phyloP scores from a whole-genome alignment of 2,113 vertebrate species.

The Oncorhynchus tshawytscha region DNA sequence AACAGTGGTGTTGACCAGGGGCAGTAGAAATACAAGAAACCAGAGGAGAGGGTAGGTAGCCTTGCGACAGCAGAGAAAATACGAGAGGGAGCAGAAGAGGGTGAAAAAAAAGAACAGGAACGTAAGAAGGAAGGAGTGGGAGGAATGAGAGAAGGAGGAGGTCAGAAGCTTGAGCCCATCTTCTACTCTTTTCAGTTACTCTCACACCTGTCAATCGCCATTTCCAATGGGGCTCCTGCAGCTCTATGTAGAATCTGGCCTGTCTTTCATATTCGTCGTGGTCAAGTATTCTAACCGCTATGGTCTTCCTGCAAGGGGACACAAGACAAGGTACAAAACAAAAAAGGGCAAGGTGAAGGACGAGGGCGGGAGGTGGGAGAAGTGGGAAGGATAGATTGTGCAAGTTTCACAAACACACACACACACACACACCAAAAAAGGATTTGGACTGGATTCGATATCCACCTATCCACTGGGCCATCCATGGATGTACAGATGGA shows the following conservation, averaged over 20 bases:
- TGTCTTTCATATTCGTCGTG: slow-evolving; percentile 94
- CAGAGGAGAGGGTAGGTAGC: slow-evolving; percentile 61
- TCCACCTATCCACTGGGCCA: no score
- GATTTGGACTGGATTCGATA: neutral
- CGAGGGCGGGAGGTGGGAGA: neutral
- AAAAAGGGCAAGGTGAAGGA: slow-evolving; percentile 6
- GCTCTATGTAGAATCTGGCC: slow-evolving; percentile 92
- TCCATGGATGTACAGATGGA: no score
- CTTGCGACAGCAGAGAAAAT: slow-evolving; percentile 65
- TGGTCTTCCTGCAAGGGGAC: slow-evolving; percentile 90
- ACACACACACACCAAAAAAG: slow-evolving; percentile 62
- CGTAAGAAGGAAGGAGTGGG: slow-evolving; percentile 32
- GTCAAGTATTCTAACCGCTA: slow-evolving; percentile 90
- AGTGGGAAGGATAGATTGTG: slow-evolving; percentile 43
- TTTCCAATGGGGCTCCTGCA: slow-evolving; percentile 90
- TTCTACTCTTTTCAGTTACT: slow-evolving; percentile 64
- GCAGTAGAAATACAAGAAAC: slow-evolving; percentile 57
- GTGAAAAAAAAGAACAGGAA: slow-evolving; percentile 24
- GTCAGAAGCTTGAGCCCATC: slow-evolving; percentile 52
- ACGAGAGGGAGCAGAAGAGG: slow-evolving; percentile 62
- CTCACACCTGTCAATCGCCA: slow-evolving; percentile 93
- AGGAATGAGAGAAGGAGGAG: slow-evolving; percentile 66
- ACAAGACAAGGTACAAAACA: slow-evolving; percentile 76
- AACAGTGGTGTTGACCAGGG: no score
- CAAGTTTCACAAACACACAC: slow-evolving; percentile 65